phyloP scores from a whole-genome alignment of 2,888 invertebrate species.

The Rutpela maculata region DNA sequence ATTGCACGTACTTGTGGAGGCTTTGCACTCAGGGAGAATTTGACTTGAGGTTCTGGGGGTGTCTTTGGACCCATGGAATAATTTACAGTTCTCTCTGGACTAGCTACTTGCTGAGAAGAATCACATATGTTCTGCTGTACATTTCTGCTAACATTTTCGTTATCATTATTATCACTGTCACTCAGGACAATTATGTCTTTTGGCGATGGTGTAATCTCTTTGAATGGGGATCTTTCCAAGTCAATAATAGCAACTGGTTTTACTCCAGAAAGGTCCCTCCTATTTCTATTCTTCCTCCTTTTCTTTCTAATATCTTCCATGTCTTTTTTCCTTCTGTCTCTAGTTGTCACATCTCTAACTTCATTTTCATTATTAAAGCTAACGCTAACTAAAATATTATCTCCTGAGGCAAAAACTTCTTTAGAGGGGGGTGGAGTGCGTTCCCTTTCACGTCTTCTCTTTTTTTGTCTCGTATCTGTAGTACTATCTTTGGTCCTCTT shows the following conservation, averaged over 20 bases:
- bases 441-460: constrained; percentile 71
- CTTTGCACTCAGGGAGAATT: constrained; percentile 78
- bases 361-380: constrained; percentile 86
- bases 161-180: constrained; percentile 83
- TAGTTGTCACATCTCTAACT: constrained; percentile 68
- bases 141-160: constrained; percentile 66
- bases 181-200: constrained; percentile 88
- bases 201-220: constrained; percentile 88
- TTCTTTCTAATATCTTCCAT: constrained; percentile 66
- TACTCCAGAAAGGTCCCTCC: constrained; percentile 70
- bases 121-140: constrained; percentile 62
- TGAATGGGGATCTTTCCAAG: constrained; percentile 89
- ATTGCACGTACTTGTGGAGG: constrained; percentile 75
- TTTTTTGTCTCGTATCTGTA: constrained; percentile 60
- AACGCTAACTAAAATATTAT: constrained; percentile 94
- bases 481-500: constrained; percentile 61
- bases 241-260: constrained; percentile 92
- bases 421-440: constrained; percentile 84
- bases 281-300: constrained; percentile 69
- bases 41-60: constrained; percentile 83
- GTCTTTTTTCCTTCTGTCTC: constrained; percentile 71
- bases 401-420: constrained; percentile 94
- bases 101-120: constrained; percentile 67
- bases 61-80: constrained; percentile 82
- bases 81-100: constrained; percentile 67